Evolutionary conservation across 1,140 invertebrate genomes (phyloP).

Genomic region (Drosophila prosaltans): DNA sequence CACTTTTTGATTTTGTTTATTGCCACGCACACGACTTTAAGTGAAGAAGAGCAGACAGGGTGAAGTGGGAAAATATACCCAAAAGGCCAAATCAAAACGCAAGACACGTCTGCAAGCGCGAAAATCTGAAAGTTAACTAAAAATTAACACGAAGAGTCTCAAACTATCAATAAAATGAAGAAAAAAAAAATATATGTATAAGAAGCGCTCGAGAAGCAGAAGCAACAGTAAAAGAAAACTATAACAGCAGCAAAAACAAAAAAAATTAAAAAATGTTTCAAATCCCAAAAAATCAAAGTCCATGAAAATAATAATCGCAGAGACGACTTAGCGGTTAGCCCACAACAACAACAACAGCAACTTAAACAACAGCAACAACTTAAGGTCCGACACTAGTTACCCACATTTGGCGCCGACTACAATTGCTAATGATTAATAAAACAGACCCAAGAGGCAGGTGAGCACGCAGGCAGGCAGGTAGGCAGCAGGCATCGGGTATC

Average conservation of each 20-base stretch:
- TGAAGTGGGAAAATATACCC: not conserved
- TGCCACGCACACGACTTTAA: not conserved
- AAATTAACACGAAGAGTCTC: conserved; percentile 75
- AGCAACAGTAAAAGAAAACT: conserved; percentile 27
- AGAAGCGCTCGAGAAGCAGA: conserved; percentile 28
- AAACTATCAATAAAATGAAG: conserved; percentile 74
- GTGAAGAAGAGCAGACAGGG: not conserved
- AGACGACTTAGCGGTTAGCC: conserved; percentile 58
- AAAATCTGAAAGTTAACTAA: conserved; percentile 83
- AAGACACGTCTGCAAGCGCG: conserved; percentile 79
- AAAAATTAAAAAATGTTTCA: conserved; percentile 75
- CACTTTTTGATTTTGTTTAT: conserved; percentile 10
- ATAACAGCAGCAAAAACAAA: conserved; percentile 34
- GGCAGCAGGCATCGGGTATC: not conserved
- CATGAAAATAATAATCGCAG: conserved; percentile 82
- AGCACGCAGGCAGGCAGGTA: not conserved
- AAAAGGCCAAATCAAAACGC: conserved; percentile 37
- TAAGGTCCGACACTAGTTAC: conserved; percentile 57
- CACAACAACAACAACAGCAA: conserved; percentile 37
- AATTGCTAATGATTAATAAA: conserved; percentile 47
- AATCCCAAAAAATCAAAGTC: conserved; percentile 83
- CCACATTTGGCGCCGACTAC: conserved; percentile 76
- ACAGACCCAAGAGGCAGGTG: conserved; percentile 42
- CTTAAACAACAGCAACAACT: conserved; percentile 9
- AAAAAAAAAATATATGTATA: conserved; percentile 8